Base-by-base conservation (phyloP, 2,113 vertebrate genomes). In the Anser brachyrhynchus region DNA sequence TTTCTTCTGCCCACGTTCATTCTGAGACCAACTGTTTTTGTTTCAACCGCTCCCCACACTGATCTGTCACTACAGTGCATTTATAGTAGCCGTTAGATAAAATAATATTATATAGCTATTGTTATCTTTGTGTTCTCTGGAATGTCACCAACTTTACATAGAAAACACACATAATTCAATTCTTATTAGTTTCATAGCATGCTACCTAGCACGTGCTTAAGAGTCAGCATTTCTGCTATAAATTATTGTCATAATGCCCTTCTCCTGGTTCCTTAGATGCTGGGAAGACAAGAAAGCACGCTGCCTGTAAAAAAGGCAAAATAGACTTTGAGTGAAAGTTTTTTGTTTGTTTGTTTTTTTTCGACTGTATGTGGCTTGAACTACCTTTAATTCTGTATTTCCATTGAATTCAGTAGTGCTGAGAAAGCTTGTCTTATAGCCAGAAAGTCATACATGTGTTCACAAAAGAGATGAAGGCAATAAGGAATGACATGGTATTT, bases 1-100 rank as follows among this genome's bases (percentile, higher is more conserved):
- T 67, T 72, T 62, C 29, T 82, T 82, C 18, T 71, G 29, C 15
- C 28, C 26, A 9, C 29, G 10, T 80, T 88, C 64, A 18, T 9
- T 54, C 51, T 2, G 19, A 58, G 26, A 52, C 7, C 28, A 82
- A 3, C 4, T 51, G 11, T 82, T 87, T 71, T 18, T 21, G 2
- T 51, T 66, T 58, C 13, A 82, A 25, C 2, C 7, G 9, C 26
- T 4, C 3, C 0, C 3, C 15, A 22, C 4, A 2, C 1, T 44
- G 59, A 80, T 31, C 15, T 77, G 31, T 3, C 13, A 58, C 15
- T 49, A 4, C 29, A 66, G 13, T 39, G 13, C 3, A 25, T 52
- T 73, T 65, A 26, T 35, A 86, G 61, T 49, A 20, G 18, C 3
- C 41, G 57, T 43, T 73, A 26, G 0, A 3, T 33, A 49, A 37